Percentiles rank a stretch among this genome's conserved stretches.
Conservation (phyloP, 2,113 vertebrate species). For the Canis aureus region DNA sequence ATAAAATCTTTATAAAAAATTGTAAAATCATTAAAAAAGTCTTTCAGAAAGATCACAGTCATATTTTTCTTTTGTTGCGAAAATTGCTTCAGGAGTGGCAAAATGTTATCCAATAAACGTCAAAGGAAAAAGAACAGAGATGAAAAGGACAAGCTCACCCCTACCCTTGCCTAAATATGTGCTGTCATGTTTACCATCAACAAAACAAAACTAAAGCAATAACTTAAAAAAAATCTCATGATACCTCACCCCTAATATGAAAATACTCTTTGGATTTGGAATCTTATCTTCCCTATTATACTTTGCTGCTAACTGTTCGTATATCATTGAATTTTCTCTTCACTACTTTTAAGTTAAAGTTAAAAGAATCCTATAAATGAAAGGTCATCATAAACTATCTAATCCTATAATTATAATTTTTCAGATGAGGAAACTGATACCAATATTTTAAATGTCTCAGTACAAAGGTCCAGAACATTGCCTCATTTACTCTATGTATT, state of each 20-base stretch:
- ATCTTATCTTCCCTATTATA: not conserved
- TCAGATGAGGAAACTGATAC: not conserved
- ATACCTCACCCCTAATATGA: not conserved
- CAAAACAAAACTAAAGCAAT: not conserved
- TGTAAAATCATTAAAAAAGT: no score
- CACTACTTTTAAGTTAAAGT: not conserved
- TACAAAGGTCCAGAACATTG: not conserved
- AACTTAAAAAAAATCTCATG: not conserved
- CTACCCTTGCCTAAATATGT: not conserved
- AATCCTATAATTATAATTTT: not conserved
- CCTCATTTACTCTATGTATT: not conserved
- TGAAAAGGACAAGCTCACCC: not conserved
- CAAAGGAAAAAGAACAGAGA: not conserved
- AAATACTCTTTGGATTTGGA: not conserved
- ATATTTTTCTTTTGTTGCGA: not conserved
- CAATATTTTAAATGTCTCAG: not conserved
- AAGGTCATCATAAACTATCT: not conserved
- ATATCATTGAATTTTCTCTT: not conserved
- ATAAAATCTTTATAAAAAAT: no score
- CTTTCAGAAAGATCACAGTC: not conserved
- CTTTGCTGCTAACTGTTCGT: not conserved
- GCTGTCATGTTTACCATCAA: not conserved
- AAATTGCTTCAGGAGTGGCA: not conserved
- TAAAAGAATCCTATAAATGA: not conserved
- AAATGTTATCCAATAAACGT: not conserved